Conservation (phyloP, 2,888 invertebrate species). For the Phaonia tiefii region DNA sequence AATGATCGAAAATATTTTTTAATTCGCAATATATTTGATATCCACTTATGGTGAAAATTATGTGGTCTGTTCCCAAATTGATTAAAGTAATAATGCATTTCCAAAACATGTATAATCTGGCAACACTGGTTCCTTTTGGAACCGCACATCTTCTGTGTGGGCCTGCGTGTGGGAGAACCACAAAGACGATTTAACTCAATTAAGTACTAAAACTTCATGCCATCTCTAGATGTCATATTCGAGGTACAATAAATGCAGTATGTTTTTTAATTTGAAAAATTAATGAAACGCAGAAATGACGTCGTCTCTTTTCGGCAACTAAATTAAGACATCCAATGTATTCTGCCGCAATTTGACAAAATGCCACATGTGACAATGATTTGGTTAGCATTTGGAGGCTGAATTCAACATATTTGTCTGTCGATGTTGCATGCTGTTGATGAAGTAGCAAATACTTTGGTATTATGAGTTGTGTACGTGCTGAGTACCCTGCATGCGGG, state of each 20-base stretch:
- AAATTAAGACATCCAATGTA: background rate
- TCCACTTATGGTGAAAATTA: no score
- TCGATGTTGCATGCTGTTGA: no score
- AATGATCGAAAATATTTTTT: no score
- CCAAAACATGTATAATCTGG: background rate
- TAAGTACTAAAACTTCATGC: background rate
- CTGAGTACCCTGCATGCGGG: no score
- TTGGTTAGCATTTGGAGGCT: conserved; percentile 9
- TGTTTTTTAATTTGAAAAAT: conserved; percentile 7
- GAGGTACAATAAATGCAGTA: no score
- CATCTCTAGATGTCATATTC: background rate
- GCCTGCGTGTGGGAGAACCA: background rate
- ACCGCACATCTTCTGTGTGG: background rate
- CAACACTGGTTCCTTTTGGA: background rate
- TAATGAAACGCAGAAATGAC: conserved; percentile 5
- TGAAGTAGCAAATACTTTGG: no score
- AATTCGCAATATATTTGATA: no score
- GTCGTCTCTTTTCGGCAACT: background rate
- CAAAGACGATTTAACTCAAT: conserved; percentile 7
- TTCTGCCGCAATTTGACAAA: background rate
- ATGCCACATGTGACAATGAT: conserved; percentile 30
- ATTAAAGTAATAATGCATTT: no score
- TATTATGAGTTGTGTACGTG: no score
- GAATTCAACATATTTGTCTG: conserved; percentile 11
- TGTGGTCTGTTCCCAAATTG: no score